Percentiles rank a stretch among this genome's conserved stretches.
Conservation (phyloP, 2,797 vertebrate species). For the Galagoides demidoff region DNA sequence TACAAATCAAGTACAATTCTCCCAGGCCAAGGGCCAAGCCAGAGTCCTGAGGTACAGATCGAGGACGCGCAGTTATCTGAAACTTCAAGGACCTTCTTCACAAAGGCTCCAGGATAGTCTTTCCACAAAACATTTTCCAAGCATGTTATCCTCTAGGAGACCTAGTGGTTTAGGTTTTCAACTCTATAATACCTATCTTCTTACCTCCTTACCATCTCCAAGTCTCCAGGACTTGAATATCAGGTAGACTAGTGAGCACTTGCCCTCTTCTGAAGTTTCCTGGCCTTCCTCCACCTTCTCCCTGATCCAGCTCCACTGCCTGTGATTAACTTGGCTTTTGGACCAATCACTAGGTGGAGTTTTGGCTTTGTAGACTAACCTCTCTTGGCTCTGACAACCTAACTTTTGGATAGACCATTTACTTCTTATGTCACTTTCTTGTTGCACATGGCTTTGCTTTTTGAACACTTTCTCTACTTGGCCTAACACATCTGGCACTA, state of each 20-base stretch:
- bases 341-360: neutral
- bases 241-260: neutral
- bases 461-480: conserved; percentile 27
- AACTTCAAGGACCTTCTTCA: neutral
- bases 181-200: neutral
- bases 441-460: conserved; percentile 58
- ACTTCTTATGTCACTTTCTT: conserved; percentile 49
- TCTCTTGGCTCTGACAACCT: conserved; percentile 19
- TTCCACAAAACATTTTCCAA: neutral
- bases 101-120: neutral
- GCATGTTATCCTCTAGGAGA: neutral
- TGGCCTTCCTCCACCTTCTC: neutral
- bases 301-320: neutral
- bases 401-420: conserved; percentile 55
- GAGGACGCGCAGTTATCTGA: neutral
- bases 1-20: conserved; percentile 11
- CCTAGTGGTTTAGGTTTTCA: neutral
- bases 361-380: conserved; percentile 50
- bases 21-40: neutral
- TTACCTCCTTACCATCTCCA: neutral
- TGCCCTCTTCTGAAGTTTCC: neutral
- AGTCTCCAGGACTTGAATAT: neutral
- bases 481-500: neutral
- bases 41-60: neutral
- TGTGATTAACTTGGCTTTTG: conserved; percentile 42